Evolutionary conservation across 2,888 invertebrate species (phyloP).

Genomic region (Tyria jacobaeae): DNA sequence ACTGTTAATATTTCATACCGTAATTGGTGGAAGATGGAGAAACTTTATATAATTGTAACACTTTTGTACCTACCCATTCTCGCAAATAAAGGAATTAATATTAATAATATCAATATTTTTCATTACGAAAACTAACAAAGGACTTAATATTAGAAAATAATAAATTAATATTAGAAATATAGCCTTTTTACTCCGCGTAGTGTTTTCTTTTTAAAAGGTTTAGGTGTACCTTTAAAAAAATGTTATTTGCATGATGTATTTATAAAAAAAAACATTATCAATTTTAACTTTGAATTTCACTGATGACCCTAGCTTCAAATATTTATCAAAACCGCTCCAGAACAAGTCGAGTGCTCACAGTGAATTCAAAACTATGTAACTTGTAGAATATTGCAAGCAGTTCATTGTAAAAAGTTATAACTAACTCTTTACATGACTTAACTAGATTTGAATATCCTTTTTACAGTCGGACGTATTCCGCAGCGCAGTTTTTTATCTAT

Average conservation of each 20-base stretch:
- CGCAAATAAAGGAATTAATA: neutral
- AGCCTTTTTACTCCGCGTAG: neutral
- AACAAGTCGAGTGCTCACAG: slow-evolving; percentile 28
- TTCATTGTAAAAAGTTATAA: slow-evolving; percentile 7
- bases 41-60: too few species aligned
- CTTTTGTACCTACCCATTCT: too few species aligned
- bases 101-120: neutral
- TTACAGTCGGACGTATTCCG: neutral
- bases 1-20: too few species aligned
- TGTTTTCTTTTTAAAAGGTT: neutral
- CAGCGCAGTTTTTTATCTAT: too few species aligned
- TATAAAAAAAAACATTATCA: neutral
- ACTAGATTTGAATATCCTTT: neutral
- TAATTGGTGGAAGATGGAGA: too few species aligned
- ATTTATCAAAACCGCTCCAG: slow-evolving; percentile 34
- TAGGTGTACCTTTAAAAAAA: too few species aligned
- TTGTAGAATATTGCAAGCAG: slow-evolving; percentile 21
- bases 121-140: neutral
- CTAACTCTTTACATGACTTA: neutral
- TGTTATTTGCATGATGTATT: too few species aligned
- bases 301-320: slow-evolving; percentile 24
- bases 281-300: neutral
- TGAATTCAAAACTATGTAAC: slow-evolving; percentile 27
- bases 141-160: neutral
- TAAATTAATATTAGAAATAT: neutral